These are phyloP conservation scores for Gadopsis marmoratus DNA, from an alignment of 2,797 vertebrate genomes.

Conservation along the genomic window DNA sequence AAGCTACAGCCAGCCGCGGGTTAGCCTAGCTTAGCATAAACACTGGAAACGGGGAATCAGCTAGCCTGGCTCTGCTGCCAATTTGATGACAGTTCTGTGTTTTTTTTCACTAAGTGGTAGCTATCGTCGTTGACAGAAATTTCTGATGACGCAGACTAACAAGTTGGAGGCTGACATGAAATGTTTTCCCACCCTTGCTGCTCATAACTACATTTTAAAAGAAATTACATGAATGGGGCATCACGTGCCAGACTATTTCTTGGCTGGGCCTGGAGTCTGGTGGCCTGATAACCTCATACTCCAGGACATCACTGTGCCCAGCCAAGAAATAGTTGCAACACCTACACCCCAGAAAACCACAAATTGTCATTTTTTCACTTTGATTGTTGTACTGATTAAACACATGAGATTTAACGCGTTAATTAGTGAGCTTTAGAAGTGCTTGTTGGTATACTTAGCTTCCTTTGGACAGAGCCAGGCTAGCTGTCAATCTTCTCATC, in stretches of 20 bases:
- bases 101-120: too few relatives aligned
- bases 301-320: neutral
- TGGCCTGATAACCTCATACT: neutral
- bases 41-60: neutral
- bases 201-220: neutral
- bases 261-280: neutral
- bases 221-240: neutral
- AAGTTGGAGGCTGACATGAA: neutral
- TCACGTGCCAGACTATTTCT: neutral
- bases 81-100: neutral
- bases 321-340: neutral
- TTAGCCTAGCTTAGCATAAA: neutral
- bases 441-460: neutral
- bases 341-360: neutral
- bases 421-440: neutral
- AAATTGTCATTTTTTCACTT: too few relatives aligned
- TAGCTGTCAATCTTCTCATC: conserved; percentile 4
- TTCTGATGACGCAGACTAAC: too few relatives aligned
- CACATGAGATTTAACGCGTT: rapidly evolving
- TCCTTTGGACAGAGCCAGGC: neutral
- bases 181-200: too few relatives aligned
- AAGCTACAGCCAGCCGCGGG: neutral
- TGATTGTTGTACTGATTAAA: neutral
- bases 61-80: too few relatives aligned
- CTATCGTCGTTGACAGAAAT: too few relatives aligned